Evolutionary conservation across 2,797 vertebrate species (phyloP).

Genomic region (Limnodromus scolopaceus): DNA sequence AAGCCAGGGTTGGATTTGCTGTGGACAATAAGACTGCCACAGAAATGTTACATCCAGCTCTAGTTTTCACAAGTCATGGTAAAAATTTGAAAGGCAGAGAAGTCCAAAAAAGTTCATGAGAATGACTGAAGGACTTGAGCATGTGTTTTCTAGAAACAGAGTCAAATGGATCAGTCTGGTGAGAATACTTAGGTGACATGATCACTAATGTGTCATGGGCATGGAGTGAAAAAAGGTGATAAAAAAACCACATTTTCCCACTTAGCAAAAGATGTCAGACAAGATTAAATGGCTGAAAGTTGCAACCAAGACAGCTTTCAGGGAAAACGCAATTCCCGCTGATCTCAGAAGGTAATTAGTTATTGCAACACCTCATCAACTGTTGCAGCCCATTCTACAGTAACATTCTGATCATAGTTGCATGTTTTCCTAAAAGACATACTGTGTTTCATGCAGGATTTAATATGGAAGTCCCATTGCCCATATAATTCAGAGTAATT

Average conservation of each 20-base stretch:
- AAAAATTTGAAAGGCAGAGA: background rate
- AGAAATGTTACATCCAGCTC: background rate
- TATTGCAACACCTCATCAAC: background rate
- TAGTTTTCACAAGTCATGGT: background rate
- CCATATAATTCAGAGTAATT: background rate
- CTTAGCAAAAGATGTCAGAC: background rate
- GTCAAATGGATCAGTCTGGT: background rate
- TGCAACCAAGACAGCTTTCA: background rate
- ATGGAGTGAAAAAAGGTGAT: background rate
- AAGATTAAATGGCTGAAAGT: background rate
- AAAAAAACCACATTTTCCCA: background rate
- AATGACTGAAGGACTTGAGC: background rate
- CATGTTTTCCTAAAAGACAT: background rate
- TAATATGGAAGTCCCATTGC: background rate
- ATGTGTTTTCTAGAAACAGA: background rate
- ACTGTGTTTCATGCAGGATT: background rate
- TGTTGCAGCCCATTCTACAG: background rate
- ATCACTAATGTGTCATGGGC: background rate
- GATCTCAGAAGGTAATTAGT: background rate
- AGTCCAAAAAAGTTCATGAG: background rate
- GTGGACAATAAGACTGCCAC: background rate
- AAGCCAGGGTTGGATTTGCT: background rate
- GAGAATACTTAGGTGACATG: background rate
- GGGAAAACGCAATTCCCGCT: background rate
- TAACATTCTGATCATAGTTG: background rate